phyloP scores from a whole-genome alignment of 2,113 vertebrate species.

The Blennius ocellaris region DNA sequence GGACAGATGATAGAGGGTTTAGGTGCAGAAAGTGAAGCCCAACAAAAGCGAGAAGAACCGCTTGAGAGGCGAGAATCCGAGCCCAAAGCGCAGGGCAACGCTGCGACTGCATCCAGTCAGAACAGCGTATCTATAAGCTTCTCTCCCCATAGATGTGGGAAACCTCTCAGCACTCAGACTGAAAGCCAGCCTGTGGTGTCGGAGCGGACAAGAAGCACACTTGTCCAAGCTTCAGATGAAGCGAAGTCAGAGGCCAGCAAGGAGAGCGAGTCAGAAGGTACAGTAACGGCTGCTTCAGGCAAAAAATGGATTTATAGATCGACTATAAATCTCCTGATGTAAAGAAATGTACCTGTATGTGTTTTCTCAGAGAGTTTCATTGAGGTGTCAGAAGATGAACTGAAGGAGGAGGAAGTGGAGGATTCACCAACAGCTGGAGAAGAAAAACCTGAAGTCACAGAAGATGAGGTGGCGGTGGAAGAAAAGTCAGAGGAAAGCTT shows the following conservation, averaged over 20 bases:
- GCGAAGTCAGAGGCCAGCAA: slow-evolving; percentile 54
- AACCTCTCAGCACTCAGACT: neutral
- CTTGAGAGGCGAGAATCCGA: neutral
- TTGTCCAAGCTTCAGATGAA: neutral
- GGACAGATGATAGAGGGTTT: neutral
- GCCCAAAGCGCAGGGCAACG: neutral
- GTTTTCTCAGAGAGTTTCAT: slow-evolving; percentile 78
- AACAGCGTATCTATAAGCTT: neutral
- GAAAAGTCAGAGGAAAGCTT: neutral
- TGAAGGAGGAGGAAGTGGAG: slow-evolving; percentile 30
- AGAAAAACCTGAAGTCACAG: neutral
- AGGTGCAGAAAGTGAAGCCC: neutral
- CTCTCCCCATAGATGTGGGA: neutral
- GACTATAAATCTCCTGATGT: too few species aligned
- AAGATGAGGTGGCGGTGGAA: slow-evolving; percentile 11
- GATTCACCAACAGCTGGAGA: slow-evolving; percentile 3
- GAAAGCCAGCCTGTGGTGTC: neutral
- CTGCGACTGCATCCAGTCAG: slow-evolving; percentile 5
- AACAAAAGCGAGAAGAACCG: neutral
- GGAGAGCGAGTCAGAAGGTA: slow-evolving; percentile 91
- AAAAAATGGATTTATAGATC: neutral
- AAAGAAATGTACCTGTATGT: neutral
- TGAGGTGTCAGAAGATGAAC: slow-evolving; percentile 79
- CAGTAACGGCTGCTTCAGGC: neutral
- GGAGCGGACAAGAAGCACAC: slow-evolving; percentile 15